Conservation (phyloP, 2,888 invertebrate genomes). For the Drosophila kokeensis region DNA sequence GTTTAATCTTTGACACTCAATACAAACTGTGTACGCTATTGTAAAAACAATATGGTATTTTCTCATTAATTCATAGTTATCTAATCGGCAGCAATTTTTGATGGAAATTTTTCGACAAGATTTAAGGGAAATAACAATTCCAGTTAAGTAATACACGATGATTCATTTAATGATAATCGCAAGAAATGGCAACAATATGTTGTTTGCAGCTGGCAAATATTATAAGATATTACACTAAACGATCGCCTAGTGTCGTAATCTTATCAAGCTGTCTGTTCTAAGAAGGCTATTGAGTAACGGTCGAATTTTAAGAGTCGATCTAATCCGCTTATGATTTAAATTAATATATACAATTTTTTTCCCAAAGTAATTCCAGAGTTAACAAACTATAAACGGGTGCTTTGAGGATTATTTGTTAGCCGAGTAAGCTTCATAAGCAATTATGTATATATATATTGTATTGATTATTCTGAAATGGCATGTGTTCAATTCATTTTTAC, state of each 20-base stretch:
- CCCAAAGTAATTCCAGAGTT: background rate
- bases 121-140: background rate
- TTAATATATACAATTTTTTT: background rate
- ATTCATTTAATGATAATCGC: background rate
- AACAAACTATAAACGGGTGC: background rate
- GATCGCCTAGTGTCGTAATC: background rate
- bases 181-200: background rate
- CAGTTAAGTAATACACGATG: background rate
- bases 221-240: background rate
- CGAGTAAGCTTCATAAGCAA: background rate
- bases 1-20: background rate
- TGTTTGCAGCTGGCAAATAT: background rate
- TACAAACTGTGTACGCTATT: background rate
- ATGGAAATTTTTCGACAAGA: background rate
- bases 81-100: slow-evolving; percentile 1
- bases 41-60: background rate
- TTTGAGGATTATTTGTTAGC: background rate
- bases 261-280: background rate
- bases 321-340: background rate
- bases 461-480: background rate
- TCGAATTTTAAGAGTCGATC: background rate
- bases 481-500: background rate
- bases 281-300: background rate
- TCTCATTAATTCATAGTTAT: background rate
- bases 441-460: background rate